Evolutionary conservation across 2,888 invertebrate genomes (phyloP), one percentile per base, ranked within the genome.

Genomic region (Laspeyria flexula): DNA sequence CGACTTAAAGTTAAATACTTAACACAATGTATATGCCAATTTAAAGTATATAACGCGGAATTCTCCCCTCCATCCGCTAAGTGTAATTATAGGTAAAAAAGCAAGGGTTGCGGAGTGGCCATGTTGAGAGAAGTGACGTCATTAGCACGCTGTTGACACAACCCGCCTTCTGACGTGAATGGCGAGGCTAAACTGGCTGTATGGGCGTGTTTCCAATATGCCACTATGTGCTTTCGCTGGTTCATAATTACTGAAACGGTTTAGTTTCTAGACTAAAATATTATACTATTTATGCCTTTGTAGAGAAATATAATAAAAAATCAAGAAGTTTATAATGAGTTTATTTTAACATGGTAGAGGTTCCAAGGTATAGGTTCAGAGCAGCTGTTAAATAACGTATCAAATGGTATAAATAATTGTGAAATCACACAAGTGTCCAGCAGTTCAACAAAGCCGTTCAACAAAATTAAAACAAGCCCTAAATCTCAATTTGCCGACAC

Each of bases 81-180:
- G 77, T 74, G 72, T 85, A 86, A 85, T 83, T 85, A 82, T 81
- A 78, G 75, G 75, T 76, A 65, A 73, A 79, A 80, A 80, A 79
- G 79, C 77, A 83, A 83, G 83, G 83, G 85, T 83, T 75, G 80
- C 71, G 44, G 80, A 86, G 87, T 85, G 78, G 86, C 86, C 82
- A 83, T 83, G 79, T 86, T 81, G 85, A 83, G 83, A 83, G 79
- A 75, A 80, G 81, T 90, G 90, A 90, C 90, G 90, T 90, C 91
- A 91, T 88, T 86, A 88, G 81, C 63, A 61, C 73, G 66, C 56
- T 90, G 90, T 92, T 90, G 84, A 86, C 85, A 77, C 68, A 87
- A 75, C 83, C 89, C 90, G 89, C 90, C 89, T 86, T 84, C 76
- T 76, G 73, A 71, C 65, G 60, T 87, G 85, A 88, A 88, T 85